These are phyloP conservation scores for Oscheius sp. DNA, from an alignment of 2,888 invertebrate genomes.

Conservation along the genomic window DNA sequence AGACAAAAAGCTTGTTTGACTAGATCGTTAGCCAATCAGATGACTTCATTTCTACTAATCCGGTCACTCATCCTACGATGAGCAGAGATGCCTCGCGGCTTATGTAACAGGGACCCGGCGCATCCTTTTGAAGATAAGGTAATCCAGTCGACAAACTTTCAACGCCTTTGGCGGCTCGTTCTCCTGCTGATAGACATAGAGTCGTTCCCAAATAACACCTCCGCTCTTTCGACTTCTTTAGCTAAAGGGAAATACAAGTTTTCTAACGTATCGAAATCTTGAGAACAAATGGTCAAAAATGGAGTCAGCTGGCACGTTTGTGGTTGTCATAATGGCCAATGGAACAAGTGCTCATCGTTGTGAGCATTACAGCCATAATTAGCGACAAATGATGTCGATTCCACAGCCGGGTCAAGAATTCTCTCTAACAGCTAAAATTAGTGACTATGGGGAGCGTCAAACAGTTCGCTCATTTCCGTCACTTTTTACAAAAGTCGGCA, in stretches of 20 bases:
- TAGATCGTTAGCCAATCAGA: background rate
- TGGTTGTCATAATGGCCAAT: slow-evolving; percentile 21
- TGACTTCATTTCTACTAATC: too few species aligned
- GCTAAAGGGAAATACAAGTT: too few species aligned
- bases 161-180: slow-evolving; percentile 25
- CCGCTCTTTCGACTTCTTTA: too few species aligned
- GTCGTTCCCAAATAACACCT: slow-evolving; percentile 1
- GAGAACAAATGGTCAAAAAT: background rate
- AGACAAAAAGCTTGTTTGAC: background rate
- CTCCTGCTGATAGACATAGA: slow-evolving; percentile 13
- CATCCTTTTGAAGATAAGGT: slow-evolving; percentile 29
- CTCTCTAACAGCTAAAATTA: background rate
- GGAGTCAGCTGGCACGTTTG: slow-evolving; percentile 7
- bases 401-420: background rate
- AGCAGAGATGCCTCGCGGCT: slow-evolving; percentile 9
- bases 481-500: background rate
- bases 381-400: slow-evolving; percentile 18
- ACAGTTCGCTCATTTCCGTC: background rate
- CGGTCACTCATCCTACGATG: background rate
- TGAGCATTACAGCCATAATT: slow-evolving; percentile 26
- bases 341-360: slow-evolving; percentile 24
- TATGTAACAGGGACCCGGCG: slow-evolving; percentile 13
- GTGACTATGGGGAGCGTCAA: background rate
- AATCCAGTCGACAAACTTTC: slow-evolving; percentile 25
- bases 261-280: too few species aligned